Evolutionary conservation across 2,888 invertebrate species (phyloP).

Genomic region (Nomada flava): DNA sequence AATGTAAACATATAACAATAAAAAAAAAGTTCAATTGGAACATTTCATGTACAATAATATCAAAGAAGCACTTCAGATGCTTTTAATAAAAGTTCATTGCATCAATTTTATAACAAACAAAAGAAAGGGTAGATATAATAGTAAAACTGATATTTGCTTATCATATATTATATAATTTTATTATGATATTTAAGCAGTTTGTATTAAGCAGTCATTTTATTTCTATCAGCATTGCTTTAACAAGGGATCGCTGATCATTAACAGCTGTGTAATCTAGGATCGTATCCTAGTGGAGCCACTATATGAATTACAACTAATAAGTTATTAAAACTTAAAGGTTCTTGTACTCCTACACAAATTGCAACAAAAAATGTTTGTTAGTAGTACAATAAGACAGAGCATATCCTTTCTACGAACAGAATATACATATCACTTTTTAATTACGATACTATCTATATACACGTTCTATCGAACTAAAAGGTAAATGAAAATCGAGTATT

Average conservation of each 20-base stretch:
- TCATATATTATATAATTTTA: constrained; percentile 1
- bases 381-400: constrained; percentile 28
- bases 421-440: constrained; percentile 33
- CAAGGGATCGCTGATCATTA: constrained; percentile 15
- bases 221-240: constrained; percentile 28
- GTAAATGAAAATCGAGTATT: constrained; percentile 50
- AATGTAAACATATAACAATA: too few relatives aligned
- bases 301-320: constrained; percentile 16
- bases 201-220: constrained; percentile 18
- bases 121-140: constrained; percentile 23
- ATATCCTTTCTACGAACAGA: constrained; percentile 11
- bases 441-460: constrained; percentile 36
- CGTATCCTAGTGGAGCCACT: constrained; percentile 25
- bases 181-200: constrained; percentile 7
- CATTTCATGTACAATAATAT: not conserved
- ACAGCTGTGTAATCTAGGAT: constrained; percentile 19
- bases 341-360: constrained; percentile 45
- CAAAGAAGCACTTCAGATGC: not conserved
- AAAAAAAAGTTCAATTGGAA: too few relatives aligned
- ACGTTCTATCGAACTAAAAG: constrained; percentile 42
- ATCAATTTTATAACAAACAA: constrained; percentile 17
- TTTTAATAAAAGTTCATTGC: constrained; percentile 12
- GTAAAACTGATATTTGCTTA: constrained; percentile 17
- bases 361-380: constrained; percentile 34
- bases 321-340: constrained; percentile 30